These are phyloP conservation scores for Nasonia oneida DNA, from an alignment of 2,888 invertebrate species.

Conservation along the genomic window DNA sequence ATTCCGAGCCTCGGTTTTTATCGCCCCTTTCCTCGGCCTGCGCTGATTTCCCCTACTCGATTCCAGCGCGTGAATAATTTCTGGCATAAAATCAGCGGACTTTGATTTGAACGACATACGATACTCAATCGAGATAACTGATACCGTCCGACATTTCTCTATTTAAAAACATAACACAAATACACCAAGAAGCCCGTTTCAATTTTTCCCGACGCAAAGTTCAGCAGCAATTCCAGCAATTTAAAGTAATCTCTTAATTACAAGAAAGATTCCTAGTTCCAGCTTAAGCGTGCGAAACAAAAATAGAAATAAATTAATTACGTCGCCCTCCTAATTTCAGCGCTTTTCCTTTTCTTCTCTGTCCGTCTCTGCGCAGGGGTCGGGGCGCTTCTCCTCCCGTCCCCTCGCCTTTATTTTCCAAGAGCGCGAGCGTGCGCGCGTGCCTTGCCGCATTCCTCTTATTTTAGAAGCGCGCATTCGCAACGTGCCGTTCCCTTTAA, in stretches of 20 bases:
- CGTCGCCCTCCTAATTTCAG: conserved; percentile 18
- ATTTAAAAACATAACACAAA: too few species aligned
- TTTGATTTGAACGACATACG: neutral
- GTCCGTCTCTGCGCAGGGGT: neutral
- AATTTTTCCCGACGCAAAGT: neutral
- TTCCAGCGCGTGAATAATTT: neutral
- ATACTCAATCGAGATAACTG: too few species aligned
- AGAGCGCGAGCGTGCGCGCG: conserved; percentile 6
- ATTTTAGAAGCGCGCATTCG: conserved; percentile 35
- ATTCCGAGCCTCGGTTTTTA: conserved; percentile 6
- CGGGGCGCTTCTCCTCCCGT: neutral
- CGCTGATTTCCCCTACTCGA: neutral
- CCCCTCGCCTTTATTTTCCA: conserved; percentile 8
- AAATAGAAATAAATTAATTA: conserved; percentile 37
- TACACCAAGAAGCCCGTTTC: neutral
- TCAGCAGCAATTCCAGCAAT: neutral
- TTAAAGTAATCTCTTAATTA: neutral
- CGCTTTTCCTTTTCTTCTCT: conserved; percentile 6
- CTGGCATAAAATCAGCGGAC: neutral
- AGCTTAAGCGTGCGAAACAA: neutral
- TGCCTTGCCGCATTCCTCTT: conserved; percentile 36
- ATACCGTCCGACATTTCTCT: too few species aligned
- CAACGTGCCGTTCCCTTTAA: conserved; percentile 48
- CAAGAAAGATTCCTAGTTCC: neutral
- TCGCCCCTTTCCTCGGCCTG: neutral